Evolutionary conservation across 2,797 vertebrate species (phyloP), one percentile per base, ranked within the genome.

Genomic region (Catostomus latipinnis): DNA sequence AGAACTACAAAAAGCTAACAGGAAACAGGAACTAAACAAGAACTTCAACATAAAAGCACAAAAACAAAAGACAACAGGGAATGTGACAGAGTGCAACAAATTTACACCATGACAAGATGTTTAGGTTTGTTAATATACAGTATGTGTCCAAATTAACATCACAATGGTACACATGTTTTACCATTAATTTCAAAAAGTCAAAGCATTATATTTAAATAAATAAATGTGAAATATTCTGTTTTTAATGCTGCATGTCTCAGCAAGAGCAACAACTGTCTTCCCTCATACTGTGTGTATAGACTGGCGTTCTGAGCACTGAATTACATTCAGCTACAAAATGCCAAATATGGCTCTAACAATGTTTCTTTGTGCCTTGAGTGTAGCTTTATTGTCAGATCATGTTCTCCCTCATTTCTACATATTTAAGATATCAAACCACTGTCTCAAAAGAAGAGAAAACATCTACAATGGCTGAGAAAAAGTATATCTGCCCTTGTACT

Each of bases 281-380:
- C 45, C 53, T 57, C 53, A 46, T 18, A 68, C 13, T 10, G 52
- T 50, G 66, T 18, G 16, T 18, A 18, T 18, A 18, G 16, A 18
- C 16, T 18, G 16, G 66, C 48, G 6, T 54, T 70, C 18, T 54
- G 13, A 69, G 52, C 8, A 34, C 53, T 34, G 8, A 70, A 13
- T 43, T 54, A 70, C 68, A 71, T 71, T 71, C 69, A 7, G 5
- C 57, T 12, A 71, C 22, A 57, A 71, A 71, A 57, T 16, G 46
- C n/a, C 53, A 71, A 16, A 57, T 57, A 58, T 71, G 54, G 54
- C 69, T 71, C 69, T 71, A 9, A 6, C n/a, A 46, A 71, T 48
- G 54, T 46, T 16, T 16, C 45, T 71, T 46, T 57, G 53, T 58
- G 69, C 69, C 69, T 58, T 2, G 54, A 58, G 69, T 62, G 16